Percentiles rank a stretch among this genome's conserved stretches.
These are phyloP conservation scores for Andrena camellia DNA, from an alignment of 2,888 invertebrate species.

Conservation along the genomic window DNA sequence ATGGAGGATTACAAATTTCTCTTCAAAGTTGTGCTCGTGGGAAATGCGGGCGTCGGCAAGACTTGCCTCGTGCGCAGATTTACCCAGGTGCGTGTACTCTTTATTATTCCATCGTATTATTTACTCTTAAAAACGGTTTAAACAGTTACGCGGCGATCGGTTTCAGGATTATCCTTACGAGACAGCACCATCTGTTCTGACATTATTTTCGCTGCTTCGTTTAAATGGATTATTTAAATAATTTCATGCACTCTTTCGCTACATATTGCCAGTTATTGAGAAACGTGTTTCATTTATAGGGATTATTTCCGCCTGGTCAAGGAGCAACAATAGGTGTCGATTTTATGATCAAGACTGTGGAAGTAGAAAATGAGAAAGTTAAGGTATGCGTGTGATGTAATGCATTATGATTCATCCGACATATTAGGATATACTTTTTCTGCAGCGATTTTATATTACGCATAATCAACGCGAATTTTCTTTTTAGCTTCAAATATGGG, in stretches of 20 bases:
- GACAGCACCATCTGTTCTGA: slow-evolving; percentile 22
- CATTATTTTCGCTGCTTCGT: not conserved
- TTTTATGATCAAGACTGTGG: slow-evolving; percentile 99
- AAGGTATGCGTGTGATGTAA: slow-evolving; percentile 87
- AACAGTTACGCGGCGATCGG: not conserved
- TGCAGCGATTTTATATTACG: slow-evolving; percentile 7
- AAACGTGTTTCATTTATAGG: slow-evolving; percentile 85
- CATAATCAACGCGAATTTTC: slow-evolving; percentile 10
- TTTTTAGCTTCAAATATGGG: slow-evolving; percentile 98
- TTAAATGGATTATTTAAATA: not conserved
- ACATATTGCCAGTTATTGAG: slow-evolving; percentile 1
- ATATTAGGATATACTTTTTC: slow-evolving; percentile 24
- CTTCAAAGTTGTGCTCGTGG: slow-evolving; percentile 99
- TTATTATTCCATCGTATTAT: not conserved
- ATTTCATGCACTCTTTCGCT: not conserved
- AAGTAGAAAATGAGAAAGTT: slow-evolving; percentile 97
- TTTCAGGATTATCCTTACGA: not conserved
- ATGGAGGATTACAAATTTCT: slow-evolving; percentile 99
- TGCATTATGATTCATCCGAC: slow-evolving; percentile 52
- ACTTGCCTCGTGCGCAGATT: slow-evolving; percentile 98
- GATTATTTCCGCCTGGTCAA: slow-evolving; percentile 98
- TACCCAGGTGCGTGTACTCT: slow-evolving; percentile 90
- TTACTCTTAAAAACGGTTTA: not conserved
- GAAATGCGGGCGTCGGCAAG: slow-evolving; percentile 99
- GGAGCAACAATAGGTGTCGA: slow-evolving; percentile 99